Percentiles rank a stretch among this genome's conserved stretches.
phyloP scores from a whole-genome alignment of 2,888 invertebrate species.

The Matsumyia berberina region DNA sequence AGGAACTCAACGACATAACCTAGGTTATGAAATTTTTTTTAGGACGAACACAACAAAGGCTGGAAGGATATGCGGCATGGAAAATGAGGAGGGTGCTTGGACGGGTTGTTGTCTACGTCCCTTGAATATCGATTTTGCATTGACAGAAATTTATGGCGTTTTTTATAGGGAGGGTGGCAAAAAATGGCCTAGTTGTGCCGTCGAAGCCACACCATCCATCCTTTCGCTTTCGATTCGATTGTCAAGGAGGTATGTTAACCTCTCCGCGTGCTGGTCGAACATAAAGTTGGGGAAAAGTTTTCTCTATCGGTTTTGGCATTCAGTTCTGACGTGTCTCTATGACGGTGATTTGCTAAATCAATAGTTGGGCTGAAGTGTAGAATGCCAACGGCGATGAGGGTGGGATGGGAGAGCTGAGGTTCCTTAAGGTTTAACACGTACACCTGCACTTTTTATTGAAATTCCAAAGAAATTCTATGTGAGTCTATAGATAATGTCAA shows the following conservation, averaged over 20 bases:
- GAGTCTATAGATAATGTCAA: too few species aligned
- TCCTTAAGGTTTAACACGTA: too few species aligned
- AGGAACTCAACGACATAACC: conserved; percentile 27
- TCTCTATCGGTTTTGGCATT: background rate
- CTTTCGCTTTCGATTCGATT: conserved; percentile 40
- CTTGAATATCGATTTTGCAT: conserved; percentile 45
- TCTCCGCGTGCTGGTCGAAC: conserved; percentile 16
- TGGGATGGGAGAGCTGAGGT: too few species aligned
- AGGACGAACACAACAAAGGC: conserved; percentile 9
- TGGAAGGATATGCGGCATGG: background rate
- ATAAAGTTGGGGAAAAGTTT: conserved; percentile 1
- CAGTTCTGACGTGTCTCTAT: background rate
- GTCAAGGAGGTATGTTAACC: conserved; percentile 23
- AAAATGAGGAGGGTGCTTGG: background rate
- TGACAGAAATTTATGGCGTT: conserved; percentile 42
- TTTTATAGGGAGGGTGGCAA: background rate
- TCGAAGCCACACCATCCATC: background rate
- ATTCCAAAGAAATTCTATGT: too few species aligned
- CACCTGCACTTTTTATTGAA: too few species aligned
- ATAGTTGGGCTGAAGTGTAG: background rate
- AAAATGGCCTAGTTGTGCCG: background rate
- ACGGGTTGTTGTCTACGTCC: conserved; percentile 23
- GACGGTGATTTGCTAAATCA: conserved; percentile 18
- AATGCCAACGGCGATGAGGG: background rate
- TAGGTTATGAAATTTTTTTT: conserved; percentile 45